phyloP scores from a whole-genome alignment of 2,888 invertebrate species.

The Microlaimidae sp. region DNA sequence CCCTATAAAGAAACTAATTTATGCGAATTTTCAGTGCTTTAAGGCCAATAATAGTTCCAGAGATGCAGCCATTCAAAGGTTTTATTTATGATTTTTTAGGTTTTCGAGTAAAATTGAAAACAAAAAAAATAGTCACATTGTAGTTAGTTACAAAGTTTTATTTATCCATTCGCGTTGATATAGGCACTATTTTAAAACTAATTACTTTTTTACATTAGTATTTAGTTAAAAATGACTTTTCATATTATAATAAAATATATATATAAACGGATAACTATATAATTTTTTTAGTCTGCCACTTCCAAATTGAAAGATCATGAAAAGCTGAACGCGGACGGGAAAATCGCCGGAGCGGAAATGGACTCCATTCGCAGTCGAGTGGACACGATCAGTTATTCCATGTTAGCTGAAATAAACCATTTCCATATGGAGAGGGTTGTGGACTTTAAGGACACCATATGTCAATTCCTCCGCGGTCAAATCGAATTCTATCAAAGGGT shows the following conservation, averaged over 20 bases:
- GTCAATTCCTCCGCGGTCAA: constrained; percentile 66
- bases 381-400: constrained; percentile 75
- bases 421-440: constrained; percentile 68
- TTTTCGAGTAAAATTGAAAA: too few species aligned
- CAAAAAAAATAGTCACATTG: too few species aligned
- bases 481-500: constrained; percentile 71
- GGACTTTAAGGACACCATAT: constrained; percentile 69
- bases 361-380: constrained; percentile 58
- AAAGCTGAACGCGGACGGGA: constrained; percentile 57
- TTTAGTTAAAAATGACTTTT: background rate
- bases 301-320: constrained; percentile 77
- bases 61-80: too few species aligned
- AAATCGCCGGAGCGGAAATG: constrained; percentile 61
- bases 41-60: too few species aligned
- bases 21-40: too few species aligned
- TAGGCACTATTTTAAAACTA: too few species aligned
- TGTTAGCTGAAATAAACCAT: constrained; percentile 82
- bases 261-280: too few species aligned
- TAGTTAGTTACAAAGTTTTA: too few species aligned
- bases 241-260: background rate
- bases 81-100: too few species aligned
- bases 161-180: too few species aligned
- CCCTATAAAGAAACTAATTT: too few species aligned
- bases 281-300: constrained; percentile 36
- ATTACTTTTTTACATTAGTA: too few species aligned